phyloP scores from a whole-genome alignment of 92 coral and sea anemone species.

The Zoanthus sociatus region DNA sequence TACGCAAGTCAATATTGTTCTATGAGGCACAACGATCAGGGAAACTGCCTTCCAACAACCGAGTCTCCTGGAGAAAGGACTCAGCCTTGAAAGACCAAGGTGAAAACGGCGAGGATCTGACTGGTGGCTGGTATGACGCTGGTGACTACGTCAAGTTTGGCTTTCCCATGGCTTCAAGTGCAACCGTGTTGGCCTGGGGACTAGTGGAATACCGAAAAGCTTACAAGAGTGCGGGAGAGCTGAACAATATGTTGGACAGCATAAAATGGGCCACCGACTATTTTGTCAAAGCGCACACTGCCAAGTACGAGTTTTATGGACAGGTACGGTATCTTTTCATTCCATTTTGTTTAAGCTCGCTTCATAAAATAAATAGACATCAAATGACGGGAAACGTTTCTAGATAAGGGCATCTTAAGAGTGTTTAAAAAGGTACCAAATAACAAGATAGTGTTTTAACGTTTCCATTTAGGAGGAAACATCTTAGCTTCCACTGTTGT shows the following conservation, averaged over 20 bases:
- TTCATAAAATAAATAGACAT: no score
- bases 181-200: constrained; percentile 91
- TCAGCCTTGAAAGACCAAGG: constrained; percentile 83
- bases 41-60: constrained; percentile 80
- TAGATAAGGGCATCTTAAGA: neutral
- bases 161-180: constrained; percentile 94
- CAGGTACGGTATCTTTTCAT: constrained; percentile 71
- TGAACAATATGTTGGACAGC: constrained; percentile 68
- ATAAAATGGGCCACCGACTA: constrained; percentile 93
- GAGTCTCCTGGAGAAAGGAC: constrained; percentile 91
- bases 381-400: neutral
- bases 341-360: neutral
- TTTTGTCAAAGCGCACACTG: constrained; percentile 92
- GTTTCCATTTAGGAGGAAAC: no score
- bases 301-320: constrained; percentile 81
- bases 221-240: constrained; percentile 82
- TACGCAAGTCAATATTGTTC: constrained; percentile 86
- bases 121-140: constrained; percentile 98
- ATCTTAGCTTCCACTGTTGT: no score
- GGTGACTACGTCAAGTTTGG: constrained; percentile 96
- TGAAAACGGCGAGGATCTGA: constrained; percentile 75
- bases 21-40: constrained; percentile 98
- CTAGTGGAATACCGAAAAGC: constrained; percentile 80
- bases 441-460: no score
- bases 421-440: no score